Evolutionary conservation across 2,888 invertebrate species (phyloP).

Genomic region (Phyllotreta cruciferae): DNA sequence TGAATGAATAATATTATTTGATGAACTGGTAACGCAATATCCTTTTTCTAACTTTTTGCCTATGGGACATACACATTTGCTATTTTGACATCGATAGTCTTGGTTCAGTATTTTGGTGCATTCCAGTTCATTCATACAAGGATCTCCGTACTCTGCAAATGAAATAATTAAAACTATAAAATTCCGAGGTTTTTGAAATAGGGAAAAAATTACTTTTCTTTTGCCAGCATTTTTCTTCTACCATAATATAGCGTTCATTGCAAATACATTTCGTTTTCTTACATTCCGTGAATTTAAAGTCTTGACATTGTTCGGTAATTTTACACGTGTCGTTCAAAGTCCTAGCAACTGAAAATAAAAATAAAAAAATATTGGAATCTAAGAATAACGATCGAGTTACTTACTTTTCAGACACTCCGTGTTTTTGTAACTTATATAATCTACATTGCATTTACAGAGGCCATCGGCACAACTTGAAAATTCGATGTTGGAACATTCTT

Average conservation of each 20-base stretch:
- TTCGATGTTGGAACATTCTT: constrained; percentile 36
- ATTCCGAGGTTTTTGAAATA: neutral
- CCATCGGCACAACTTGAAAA: constrained; percentile 38
- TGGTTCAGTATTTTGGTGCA: constrained; percentile 44
- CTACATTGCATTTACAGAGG: constrained; percentile 36
- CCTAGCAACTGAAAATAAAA: constrained; percentile 35
- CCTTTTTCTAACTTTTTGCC: constrained; percentile 35
- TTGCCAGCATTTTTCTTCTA: constrained; percentile 31
- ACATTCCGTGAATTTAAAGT: constrained; percentile 38
- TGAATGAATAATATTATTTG: constrained; percentile 10
- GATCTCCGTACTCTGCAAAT: constrained; percentile 44
- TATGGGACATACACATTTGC: constrained; percentile 46
- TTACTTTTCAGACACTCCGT: constrained; percentile 39
- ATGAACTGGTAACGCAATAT: constrained; percentile 33
- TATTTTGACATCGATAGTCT: constrained; percentile 45
- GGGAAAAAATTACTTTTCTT: constrained; percentile 34
- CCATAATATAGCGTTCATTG: constrained; percentile 25
- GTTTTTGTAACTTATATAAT: constrained; percentile 33
- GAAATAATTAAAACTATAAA: neutral
- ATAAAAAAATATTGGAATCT: neutral
- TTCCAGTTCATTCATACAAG: constrained; percentile 42
- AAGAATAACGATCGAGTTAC: constrained; percentile 12
- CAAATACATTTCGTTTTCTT: constrained; percentile 32
- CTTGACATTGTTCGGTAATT: constrained; percentile 42
- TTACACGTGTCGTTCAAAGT: constrained; percentile 39